Evolutionary conservation across 2,797 vertebrate species (phyloP), one percentile per base, ranked within the genome.

Genomic region (Danio tinwini): DNA sequence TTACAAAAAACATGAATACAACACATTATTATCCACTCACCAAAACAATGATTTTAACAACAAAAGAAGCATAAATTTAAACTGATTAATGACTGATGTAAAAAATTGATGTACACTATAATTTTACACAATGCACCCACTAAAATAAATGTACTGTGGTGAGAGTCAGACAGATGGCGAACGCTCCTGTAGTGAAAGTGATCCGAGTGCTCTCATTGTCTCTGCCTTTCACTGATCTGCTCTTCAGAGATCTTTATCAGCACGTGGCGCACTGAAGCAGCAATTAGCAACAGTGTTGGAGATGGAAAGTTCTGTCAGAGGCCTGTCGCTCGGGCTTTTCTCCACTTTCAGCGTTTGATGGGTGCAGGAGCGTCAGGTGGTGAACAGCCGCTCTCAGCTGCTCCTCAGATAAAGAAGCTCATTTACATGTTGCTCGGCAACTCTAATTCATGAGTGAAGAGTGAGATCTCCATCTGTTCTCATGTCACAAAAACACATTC

Each of bases 241-340:
- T 71, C 69, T 84, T 82, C 69, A 84, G 65, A 81, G 85, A 86
- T 86, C 70, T 44, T 73, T 86, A 86, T 86, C 85, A 58, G 68
- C 74, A 52, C 61, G 79, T 49, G 5, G 58, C 49, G 80, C 62
- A 69, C 55, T 4, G 5, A 9, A 78, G 6, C 65, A 29, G 72
- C 76, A 84, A 86, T 84, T 84, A 84, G 74, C 74, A 61, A 69
- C 76, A 82, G 63, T 64, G 21, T 71, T 77, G 37, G 80, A 82
- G 82, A 84, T 84, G 78, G 82, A 86, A 84, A 82, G 80, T 81
- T 82, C 74, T 75, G 78, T 72, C 82, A 82, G 58, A 45, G 65
- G 73, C 62, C 78, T 77, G 11, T 70, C 68, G 78, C 59, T 80
- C 82, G 69, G 39, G 8, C 62, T 82, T 75, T 75, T 58, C 62